A percentile compares a stretch with the other conserved stretches of the same genome.
Evolutionary conservation across 2,797 vertebrate species (phyloP).

Genomic region (Hemibagrus guttatus): DNA sequence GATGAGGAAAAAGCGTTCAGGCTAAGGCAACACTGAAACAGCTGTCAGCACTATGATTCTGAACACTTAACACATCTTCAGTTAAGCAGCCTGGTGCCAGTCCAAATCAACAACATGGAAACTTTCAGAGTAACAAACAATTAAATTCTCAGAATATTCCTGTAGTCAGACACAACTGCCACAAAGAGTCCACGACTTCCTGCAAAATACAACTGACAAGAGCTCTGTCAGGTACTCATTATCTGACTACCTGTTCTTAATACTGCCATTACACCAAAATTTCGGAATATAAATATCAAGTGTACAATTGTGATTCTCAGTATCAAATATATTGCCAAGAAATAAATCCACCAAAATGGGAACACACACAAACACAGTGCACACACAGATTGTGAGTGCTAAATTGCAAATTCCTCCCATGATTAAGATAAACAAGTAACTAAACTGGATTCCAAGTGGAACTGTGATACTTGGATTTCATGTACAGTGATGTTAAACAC

Average conservation of each 20-base stretch:
- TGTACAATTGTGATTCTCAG: not conserved
- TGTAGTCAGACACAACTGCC: not conserved
- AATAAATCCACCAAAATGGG: not conserved
- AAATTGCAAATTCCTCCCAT: not conserved
- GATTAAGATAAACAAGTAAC: not conserved
- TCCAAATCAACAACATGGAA: not conserved
- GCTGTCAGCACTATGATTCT: conserved; percentile 14
- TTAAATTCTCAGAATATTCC: not conserved
- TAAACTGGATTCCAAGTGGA: not conserved
- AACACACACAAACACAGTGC: not conserved
- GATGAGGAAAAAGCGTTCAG: not conserved
- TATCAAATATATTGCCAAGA: not conserved
- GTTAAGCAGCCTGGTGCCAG: conserved; percentile 9
- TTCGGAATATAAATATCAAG: not conserved
- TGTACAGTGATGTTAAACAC: not conserved
- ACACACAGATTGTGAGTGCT: not conserved
- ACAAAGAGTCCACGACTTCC: not conserved
- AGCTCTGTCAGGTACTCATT: not conserved
- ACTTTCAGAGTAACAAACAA: not conserved
- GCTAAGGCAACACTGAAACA: not conserved
- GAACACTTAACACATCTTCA: not conserved
- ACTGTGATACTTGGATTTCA: not conserved
- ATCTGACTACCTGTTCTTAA: not conserved
- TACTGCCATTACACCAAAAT: not conserved
- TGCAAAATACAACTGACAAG: not conserved